Evolutionary conservation across 2,113 vertebrate species (phyloP), one percentile per base, ranked within the genome.

Genomic region (Cricetomys ansorgei): DNA sequence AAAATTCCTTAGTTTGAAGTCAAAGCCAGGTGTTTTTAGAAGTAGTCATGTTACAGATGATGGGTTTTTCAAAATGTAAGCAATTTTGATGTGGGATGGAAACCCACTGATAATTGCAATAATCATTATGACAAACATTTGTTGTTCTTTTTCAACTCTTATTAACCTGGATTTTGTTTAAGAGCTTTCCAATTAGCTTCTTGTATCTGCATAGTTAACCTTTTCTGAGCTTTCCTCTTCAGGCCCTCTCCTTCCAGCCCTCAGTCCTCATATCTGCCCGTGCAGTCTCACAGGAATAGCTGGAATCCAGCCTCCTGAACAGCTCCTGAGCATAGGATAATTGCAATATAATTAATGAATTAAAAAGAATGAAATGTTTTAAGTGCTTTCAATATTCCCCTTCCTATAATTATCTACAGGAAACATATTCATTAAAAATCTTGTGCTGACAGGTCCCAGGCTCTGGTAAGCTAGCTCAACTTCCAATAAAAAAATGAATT

Each of bases 321-420:
- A 98, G 97, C 96, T 97, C 97, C 97, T 98, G 97, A 98, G 98
- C 97, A 97, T 86, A 89, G 97, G 59, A 97, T 98, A 99, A 99
- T 99, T 99, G 98, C 96, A 97, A 98, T 98, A 98, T 98, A 99
- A 99, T 99, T 98, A 98, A 99, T 98, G 98, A 99, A 99, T 99
- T 98, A 98, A 98, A 97, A 98, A 99, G 98, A 98, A 98, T 97
- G 98, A 98, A 98, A 98, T 98, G 98, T 97, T 99, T 98, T 98
- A 99, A 99, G 98, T 98, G 98, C 98, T 98, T 98, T 99, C 95
- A 96, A 98, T 98, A 98, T 98, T 98, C 98, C 98, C 98, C 97
- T 98, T 98, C 98, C 98, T 98, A 98, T 98, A 98, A 99, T 99
- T 98, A 99, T 98, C 98, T 98, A 77, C 98, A 97, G 98, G 98